phyloP scores from a whole-genome alignment of 92 coral and sea anemone species.

The Zoanthus sansibaricus region DNA sequence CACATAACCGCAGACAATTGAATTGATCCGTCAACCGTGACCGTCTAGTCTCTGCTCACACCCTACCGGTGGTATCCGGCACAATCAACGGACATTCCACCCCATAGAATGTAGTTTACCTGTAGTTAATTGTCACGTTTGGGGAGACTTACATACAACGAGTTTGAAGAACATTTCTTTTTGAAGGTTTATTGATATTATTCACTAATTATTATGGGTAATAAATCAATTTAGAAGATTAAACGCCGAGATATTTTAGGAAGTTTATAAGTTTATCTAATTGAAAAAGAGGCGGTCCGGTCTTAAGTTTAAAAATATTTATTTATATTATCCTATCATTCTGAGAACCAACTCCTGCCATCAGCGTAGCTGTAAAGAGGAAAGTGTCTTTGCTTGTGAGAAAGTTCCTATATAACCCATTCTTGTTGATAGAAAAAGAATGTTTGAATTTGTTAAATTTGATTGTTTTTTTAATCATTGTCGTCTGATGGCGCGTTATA shows the following conservation, averaged over 20 bases:
- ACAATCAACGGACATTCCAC: constrained; percentile 19
- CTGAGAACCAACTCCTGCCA: neutral
- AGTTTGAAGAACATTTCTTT: neutral
- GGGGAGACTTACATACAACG: neutral
- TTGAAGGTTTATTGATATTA: neutral
- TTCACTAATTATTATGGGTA: neutral
- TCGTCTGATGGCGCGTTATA: neutral
- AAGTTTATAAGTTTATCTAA: neutral
- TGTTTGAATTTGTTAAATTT: neutral
- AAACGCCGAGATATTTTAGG: neutral
- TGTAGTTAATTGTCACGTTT: constrained; percentile 8
- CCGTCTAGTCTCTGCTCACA: constrained; percentile 8
- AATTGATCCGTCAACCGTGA: constrained; percentile 8
- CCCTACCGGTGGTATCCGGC: neutral
- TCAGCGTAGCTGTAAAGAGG: neutral
- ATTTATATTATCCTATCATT: constrained; percentile 18
- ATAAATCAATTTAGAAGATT: neutral
- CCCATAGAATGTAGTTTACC: neutral
- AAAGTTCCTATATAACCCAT: neutral
- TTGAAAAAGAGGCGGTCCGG: neutral
- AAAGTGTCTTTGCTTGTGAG: constrained; percentile 9
- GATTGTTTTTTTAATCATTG: neutral
- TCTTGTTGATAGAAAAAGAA: neutral
- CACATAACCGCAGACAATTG: constrained; percentile 38
- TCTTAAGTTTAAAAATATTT: neutral